phyloP scores from a whole-genome alignment of 2,797 vertebrate species.

The Erethizon dorsatum region DNA sequence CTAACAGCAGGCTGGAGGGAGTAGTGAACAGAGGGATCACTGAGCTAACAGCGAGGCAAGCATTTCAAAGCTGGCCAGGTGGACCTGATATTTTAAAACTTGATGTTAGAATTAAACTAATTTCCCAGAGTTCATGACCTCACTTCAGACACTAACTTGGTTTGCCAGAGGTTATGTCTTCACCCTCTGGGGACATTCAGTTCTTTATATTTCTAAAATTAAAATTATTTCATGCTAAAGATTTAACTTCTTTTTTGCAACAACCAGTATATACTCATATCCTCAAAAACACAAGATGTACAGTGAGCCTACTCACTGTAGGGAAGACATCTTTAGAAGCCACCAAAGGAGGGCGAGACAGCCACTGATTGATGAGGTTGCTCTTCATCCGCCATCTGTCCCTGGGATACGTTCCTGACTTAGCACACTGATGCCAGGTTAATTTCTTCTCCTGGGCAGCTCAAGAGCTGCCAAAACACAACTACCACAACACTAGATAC shows the following conservation, averaged over 20 bases:
- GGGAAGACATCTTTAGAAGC: conserved; percentile 21
- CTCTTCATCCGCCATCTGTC: neutral
- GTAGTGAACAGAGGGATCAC: neutral
- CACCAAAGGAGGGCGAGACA: neutral
- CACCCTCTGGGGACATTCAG: neutral
- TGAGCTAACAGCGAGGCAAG: conserved; percentile 31
- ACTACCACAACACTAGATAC: neutral
- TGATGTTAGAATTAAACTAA: conserved; percentile 60
- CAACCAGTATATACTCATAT: neutral
- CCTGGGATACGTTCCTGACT: neutral
- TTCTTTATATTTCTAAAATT: conserved; percentile 68
- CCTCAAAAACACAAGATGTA: conserved; percentile 48
- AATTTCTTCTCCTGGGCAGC: neutral
- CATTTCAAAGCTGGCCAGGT: neutral
- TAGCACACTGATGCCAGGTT: neutral
- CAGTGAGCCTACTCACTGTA: neutral
- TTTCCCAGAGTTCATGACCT: conserved; percentile 70
- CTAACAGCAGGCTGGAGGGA: neutral
- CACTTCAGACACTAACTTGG: conserved; percentile 59
- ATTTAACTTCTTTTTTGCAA: conserved; percentile 78
- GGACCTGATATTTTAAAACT: conserved; percentile 61
- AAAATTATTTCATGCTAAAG: conserved; percentile 41
- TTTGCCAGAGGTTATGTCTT: conserved; percentile 48
- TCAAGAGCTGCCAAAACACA: neutral
- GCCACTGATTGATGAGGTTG: neutral